A percentile compares a stretch with the other conserved stretches of the same genome.
phyloP scores from a whole-genome alignment of 2,113 vertebrate species.

The Microcebus griseorufus region DNA sequence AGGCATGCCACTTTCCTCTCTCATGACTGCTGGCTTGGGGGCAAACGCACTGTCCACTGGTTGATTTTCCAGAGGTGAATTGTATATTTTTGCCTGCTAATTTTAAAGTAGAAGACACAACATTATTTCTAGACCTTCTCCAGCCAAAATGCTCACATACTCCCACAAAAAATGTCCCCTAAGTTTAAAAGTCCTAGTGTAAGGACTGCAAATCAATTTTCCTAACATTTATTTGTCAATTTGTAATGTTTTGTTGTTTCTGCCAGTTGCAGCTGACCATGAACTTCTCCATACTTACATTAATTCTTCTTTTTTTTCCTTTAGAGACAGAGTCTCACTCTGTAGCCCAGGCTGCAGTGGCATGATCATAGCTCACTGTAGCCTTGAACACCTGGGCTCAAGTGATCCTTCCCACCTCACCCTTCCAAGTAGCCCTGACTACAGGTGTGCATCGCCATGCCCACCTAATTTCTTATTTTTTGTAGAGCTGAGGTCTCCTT shows the following conservation, averaged over 20 bases:
- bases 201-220: not conserved
- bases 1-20: conserved; percentile 72
- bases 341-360: no score
- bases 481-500: no score
- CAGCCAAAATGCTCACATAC: not conserved
- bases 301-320: not conserved
- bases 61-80: conserved; percentile 64
- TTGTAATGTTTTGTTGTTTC: not conserved
- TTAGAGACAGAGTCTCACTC: no score
- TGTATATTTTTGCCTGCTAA: conserved; percentile 79
- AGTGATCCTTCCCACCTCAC: no score
- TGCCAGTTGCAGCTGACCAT: not conserved
- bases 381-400: no score
- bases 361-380: no score
- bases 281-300: not conserved
- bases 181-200: not conserved
- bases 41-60: conserved; percentile 59
- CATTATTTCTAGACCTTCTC: conserved; percentile 4
- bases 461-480: no score
- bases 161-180: not conserved
- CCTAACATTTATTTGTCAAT: not conserved
- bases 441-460: no score
- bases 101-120: conserved; percentile 65
- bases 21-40: conserved; percentile 67
- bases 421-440: no score